A percentile compares a stretch with the other conserved stretches of the same genome.
phyloP scores from a whole-genome alignment of 2,888 invertebrate genomes.

The Habrosyne pyritoides region DNA sequence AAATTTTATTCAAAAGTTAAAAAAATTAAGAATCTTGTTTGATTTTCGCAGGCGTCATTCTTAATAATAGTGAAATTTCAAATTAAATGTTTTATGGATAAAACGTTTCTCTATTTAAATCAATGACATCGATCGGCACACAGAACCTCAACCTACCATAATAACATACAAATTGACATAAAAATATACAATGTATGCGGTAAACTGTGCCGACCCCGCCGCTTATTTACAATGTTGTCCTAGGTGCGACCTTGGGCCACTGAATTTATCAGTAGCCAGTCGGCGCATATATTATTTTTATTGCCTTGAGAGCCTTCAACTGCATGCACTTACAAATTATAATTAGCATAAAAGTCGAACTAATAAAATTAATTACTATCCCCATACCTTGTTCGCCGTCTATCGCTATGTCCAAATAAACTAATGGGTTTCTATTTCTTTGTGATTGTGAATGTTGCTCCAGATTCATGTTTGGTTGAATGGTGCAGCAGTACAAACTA shows the following conservation, averaged over 20 bases:
- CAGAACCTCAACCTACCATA: constrained; percentile 6
- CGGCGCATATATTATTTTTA: neutral
- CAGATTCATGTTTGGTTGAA: constrained; percentile 36
- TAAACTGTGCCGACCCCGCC: constrained; percentile 19
- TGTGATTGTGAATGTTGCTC: constrained; percentile 45
- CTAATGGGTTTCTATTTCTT: constrained; percentile 87
- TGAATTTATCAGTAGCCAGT: no score
- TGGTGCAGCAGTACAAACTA: neutral
- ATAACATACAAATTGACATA: constrained; percentile 21
- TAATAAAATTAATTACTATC: neutral
- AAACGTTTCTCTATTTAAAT: neutral
- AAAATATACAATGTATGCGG: constrained; percentile 19
- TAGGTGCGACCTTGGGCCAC: constrained; percentile 41
- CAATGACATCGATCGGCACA: neutral
- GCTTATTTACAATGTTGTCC: constrained; percentile 26
- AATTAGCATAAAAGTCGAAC: no score
- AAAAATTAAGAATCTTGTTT: no score
- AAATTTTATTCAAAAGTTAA: no score
- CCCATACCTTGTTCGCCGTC: constrained; percentile 86
- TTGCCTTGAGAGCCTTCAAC: neutral
- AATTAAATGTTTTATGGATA: neutral
- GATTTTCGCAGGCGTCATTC: neutral
- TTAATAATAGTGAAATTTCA: neutral
- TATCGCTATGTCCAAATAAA: constrained; percentile 88
- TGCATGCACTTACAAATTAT: no score